Conservation (phyloP, 2,113 vertebrate species). For the Burhinus oedicnemus region DNA sequence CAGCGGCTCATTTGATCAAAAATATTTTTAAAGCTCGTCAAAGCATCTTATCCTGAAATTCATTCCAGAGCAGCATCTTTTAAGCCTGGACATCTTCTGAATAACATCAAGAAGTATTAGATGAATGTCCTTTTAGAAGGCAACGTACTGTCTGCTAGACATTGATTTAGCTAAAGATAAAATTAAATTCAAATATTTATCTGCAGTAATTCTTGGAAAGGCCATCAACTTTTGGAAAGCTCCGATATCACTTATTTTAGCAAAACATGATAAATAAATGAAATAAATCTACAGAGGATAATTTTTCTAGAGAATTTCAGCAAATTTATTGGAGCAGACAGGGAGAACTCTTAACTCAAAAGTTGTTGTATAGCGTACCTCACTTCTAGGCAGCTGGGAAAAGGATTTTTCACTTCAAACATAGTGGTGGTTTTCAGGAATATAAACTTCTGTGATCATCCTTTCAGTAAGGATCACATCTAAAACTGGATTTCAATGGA, state of each 20-base stretch:
- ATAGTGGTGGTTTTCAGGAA: neutral
- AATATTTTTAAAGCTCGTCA: neutral
- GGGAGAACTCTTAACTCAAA: neutral
- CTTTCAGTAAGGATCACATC: neutral
- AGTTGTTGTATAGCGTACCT: neutral
- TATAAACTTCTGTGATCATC: neutral
- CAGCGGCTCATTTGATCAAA: neutral
- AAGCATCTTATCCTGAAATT: neutral
- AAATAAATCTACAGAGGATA: neutral
- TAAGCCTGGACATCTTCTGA: neutral
- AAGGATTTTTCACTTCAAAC: neutral
- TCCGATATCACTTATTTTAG: neutral
- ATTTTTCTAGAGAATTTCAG: neutral
- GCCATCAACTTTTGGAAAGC: neutral
- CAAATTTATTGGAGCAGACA: neutral
- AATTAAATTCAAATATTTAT: conserved; percentile 5
- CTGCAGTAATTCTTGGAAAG: neutral
- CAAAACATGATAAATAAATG: neutral
- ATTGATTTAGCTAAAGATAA: neutral
- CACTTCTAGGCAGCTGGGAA: neutral
- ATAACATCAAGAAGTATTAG: neutral
- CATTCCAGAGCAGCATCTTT: neutral
- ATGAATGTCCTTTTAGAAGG: neutral
- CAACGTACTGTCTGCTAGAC: neutral
- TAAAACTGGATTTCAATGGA: neutral